Evolutionary conservation across 2,888 invertebrate species (phyloP), one percentile per base, ranked within the genome.

Genomic region (Romanomermis culicivorax): DNA sequence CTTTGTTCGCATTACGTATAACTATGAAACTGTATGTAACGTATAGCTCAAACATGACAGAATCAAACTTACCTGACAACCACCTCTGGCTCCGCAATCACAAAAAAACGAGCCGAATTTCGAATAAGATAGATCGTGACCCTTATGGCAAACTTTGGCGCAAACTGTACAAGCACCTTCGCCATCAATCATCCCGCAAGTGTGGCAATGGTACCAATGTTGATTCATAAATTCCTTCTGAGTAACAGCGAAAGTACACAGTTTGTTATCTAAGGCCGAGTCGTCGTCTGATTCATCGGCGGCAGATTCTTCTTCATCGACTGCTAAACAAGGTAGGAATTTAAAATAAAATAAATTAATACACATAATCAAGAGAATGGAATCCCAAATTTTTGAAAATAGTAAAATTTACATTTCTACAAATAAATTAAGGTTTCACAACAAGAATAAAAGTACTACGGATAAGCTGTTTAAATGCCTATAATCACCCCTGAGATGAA

Each of bases 31-130:
- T n/a, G n/a, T n/a, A n/a, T n/a, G n/a, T n/a, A n/a, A n/a, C n/a
- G n/a, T n/a, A n/a, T n/a, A n/a, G n/a, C n/a, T n/a, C n/a, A n/a
- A n/a, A n/a, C n/a, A n/a, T n/a, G n/a, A n/a, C n/a, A n/a, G n/a
- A n/a, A n/a, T n/a, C n/a, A n/a, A n/a, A n/a, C 51, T 29, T 2
- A 68, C 71, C 66, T 66, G 65, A 60, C 71, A 71, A 51, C 47
- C 24, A 7, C 88, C 86, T 69, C 89, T 91, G 1, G 91, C 91
- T 1, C 95, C 95, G 69, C 97, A 97, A 71, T 95, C 95, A 68
- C 97, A 97, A 76, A 97, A 97, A 77, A 97, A 97, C 67, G 91
- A 91, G 1, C 95, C 95, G 69, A 85, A 89, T 71, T 97, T 97
- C 53, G 93, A 88, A 68, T 93, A 95, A 2, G 89, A 68, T 20